Percentiles rank a stretch among this genome's conserved stretches.
These are phyloP conservation scores for Tetragonula carbonaria DNA, from an alignment of 2,888 invertebrate species.

Conservation along the genomic window DNA sequence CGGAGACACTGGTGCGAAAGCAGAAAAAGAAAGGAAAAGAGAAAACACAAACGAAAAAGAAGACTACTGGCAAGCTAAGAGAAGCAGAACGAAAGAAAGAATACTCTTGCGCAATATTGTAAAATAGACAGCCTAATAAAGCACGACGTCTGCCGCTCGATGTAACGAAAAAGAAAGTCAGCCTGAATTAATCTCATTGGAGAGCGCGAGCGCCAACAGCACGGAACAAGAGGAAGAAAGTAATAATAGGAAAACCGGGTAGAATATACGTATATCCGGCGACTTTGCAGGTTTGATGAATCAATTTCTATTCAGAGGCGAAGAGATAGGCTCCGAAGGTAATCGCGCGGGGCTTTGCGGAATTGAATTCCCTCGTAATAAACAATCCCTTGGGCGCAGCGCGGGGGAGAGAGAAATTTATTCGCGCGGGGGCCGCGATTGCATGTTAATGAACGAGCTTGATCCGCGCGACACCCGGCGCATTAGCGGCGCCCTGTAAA, in stretches of 20 bases:
- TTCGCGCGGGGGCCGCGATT: constrained; percentile 39
- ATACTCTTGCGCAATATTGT: neutral
- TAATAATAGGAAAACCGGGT: neutral
- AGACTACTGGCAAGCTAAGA: neutral
- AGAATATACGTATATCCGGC: neutral
- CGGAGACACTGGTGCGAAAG: neutral
- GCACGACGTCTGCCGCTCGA: neutral
- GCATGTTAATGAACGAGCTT: constrained; percentile 57
- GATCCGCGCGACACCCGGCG: constrained; percentile 47
- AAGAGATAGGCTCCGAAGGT: neutral
- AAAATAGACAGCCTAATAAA: neutral
- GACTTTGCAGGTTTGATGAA: constrained; percentile 2
- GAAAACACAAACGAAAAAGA: neutral
- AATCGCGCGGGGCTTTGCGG: neutral
- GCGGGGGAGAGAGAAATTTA: constrained; percentile 33
- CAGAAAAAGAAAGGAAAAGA: neutral
- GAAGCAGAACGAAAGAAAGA: neutral
- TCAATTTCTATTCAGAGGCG: constrained; percentile 18
- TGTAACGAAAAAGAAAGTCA: too few relatives aligned
- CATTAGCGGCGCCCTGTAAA: constrained; percentile 59
- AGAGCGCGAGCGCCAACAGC: too few relatives aligned
- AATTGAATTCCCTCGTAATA: constrained; percentile 33
- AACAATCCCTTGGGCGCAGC: constrained; percentile 27
- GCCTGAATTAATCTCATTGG: too few relatives aligned
- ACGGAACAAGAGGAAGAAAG: neutral